Conservation (phyloP, 2,888 invertebrate species). For the Neocrepidodera transversa region DNA sequence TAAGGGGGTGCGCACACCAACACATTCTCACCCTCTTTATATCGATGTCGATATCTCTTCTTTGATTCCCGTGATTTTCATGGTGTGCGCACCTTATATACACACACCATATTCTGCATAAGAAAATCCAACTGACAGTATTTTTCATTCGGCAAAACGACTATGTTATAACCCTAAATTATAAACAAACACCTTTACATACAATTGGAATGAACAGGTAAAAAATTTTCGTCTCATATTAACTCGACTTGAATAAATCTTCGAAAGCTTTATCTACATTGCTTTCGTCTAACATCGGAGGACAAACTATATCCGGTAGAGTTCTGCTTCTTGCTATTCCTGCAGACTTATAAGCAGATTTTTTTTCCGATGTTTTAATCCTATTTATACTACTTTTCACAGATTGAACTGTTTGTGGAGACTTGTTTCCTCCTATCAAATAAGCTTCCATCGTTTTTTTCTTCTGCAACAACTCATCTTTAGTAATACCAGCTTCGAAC, state of each 20-base stretch:
- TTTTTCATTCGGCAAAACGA: constrained; percentile 28
- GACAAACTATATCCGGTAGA: constrained; percentile 73
- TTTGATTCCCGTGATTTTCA: constrained; percentile 11
- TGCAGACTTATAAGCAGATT: constrained; percentile 58
- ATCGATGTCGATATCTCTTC: constrained; percentile 30
- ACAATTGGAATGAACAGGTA: constrained; percentile 43
- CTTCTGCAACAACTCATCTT: constrained; percentile 73
- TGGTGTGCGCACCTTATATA: constrained; percentile 28
- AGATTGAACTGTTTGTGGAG: constrained; percentile 52
- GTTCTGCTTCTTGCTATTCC: constrained; percentile 77
- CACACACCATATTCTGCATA: constrained; percentile 19
- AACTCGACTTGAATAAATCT: constrained; percentile 70
- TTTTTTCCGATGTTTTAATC: constrained; percentile 63
- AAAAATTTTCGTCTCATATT: constrained; percentile 42
- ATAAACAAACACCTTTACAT: constrained; percentile 37
- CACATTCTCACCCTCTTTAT: constrained; percentile 50
- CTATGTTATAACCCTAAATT: constrained; percentile 34
- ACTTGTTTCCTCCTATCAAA: constrained; percentile 64
- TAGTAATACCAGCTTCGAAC: constrained; percentile 77
- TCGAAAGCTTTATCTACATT: constrained; percentile 91
- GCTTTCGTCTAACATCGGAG: constrained; percentile 75
- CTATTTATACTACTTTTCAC: constrained; percentile 57
- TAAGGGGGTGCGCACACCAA: constrained; percentile 60
- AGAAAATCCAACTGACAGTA: constrained; percentile 26
- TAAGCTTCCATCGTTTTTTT: constrained; percentile 77